Base-by-base conservation (phyloP, 2,888 invertebrate genomes). In the Athalia circularis region DNA sequence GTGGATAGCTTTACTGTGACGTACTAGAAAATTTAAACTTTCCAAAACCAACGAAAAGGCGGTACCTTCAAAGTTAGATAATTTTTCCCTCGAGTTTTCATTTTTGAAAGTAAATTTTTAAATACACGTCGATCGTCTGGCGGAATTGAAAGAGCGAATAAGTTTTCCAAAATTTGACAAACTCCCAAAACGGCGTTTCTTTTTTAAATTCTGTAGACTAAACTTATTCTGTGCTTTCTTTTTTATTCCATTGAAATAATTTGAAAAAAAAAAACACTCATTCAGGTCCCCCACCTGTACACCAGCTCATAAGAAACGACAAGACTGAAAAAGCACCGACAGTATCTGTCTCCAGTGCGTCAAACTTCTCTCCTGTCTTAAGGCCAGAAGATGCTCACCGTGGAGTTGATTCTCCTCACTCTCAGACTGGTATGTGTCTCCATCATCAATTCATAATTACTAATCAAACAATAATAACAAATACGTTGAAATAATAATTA, bases 301-400 rank as follows among this genome's bases (percentile, higher is more conserved):
- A 90, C 80, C 90, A 90, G 86, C 86, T 90, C 82, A 88, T 90
- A 85, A 86, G 90, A 85, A 90, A 90, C 85, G 90, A 90, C 62
- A 90, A 90, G 90, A 90, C 90, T 90, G 90, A 90, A 84, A 90
- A 90, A 84, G 84, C 90, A 78, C 89, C 90, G 80, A 86, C 88
- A 83, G 89, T 90, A 76, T 89, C 90, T 85, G 90, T 90, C 82
- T 90, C 90, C 81, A 90, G 88, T 81, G 88, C 90, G 80, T 88
- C 89, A 78, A 90, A 88, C 65, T 90, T 90, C 81, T 90, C 90
- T 77, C 90, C 90, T 80, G 90, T 90, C 61, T 88, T 90, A 77
- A 88, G 90, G 87, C 87, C 89, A 61, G 90, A 90, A 79, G 90
- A 90, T 78, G 88, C 86, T 74, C 89, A 89, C 79, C 90, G 90